Evolutionary conservation across 1,140 invertebrate species (phyloP), one percentile per base, ranked within the genome.

Genomic region (Phortica variegata): DNA sequence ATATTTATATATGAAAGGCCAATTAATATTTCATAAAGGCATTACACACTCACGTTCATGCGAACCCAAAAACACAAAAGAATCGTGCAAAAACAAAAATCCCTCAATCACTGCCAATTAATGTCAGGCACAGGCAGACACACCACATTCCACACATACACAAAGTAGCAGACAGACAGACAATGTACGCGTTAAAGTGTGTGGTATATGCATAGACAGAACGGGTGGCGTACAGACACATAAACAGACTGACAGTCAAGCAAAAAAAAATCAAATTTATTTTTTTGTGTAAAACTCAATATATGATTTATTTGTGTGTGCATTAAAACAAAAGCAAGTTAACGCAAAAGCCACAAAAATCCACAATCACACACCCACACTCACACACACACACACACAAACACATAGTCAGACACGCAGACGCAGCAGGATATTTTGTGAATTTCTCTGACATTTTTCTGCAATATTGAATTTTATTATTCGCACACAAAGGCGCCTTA

Each of bases 241-340:
- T 60, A n/a, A n/a, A n/a, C n/a, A n/a, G n/a, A n/a, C 63, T 52
- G 48, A 62, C 54, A 56, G 60, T 52, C 60, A 58, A 60, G 58
- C 51, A 66, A 66, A 66, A 66, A 66, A 66, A 66, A n/a, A n/a
- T n/a, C n/a, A n/a, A n/a, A n/a, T n/a, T n/a, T n/a, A n/a, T n/a
- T n/a, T n/a, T n/a, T n/a, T n/a, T n/a, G n/a, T n/a, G n/a, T n/a
- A n/a, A n/a, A n/a, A n/a, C n/a, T n/a, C 62, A 68, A 66, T 66
- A 66, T 68, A 68, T 66, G 62, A 66, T 66, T 66, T 66, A 66
- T 66, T n/a, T n/a, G n/a, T n/a, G n/a, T n/a, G n/a, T n/a, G 68
- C 51, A 66, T 62, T 58, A 63, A 66, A 66, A 68, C 63, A 66
- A 66, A 61, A 66, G 60, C 63, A n/a, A n/a, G 49, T 55, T 51